phyloP scores from a whole-genome alignment of 1,140 invertebrate genomes.

The Ceratina calcarata region DNA sequence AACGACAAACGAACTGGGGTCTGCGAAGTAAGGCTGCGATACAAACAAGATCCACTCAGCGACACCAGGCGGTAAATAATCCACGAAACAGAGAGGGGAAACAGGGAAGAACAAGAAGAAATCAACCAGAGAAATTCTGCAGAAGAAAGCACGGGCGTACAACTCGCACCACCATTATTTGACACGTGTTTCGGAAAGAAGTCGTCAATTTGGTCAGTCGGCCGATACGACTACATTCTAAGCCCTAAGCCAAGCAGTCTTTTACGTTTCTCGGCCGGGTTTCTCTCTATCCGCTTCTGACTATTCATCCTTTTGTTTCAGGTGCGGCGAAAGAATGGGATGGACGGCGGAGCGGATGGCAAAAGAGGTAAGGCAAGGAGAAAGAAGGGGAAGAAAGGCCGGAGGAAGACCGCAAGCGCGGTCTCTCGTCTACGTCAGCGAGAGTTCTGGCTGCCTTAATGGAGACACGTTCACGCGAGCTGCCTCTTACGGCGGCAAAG shows the following conservation, averaged over 20 bases:
- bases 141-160: too few species aligned
- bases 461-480: constrained; percentile 75
- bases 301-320: neutral
- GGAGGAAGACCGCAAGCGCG: constrained; percentile 52
- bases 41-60: constrained; percentile 77
- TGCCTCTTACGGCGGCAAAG: constrained; percentile 72
- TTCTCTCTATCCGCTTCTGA: neutral
- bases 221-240: too few species aligned
- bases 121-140: too few species aligned
- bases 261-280: too few species aligned
- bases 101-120: too few species aligned
- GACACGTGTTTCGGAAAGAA: too few species aligned
- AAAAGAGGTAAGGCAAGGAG: neutral
- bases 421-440: constrained; percentile 61
- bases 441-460: constrained; percentile 69
- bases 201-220: too few species aligned
- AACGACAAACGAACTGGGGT: constrained; percentile 52
- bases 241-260: too few species aligned
- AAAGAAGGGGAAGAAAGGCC: constrained; percentile 10
- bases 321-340: neutral
- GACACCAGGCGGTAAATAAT: neutral
- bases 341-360: constrained; percentile 2
- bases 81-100: neutral
- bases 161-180: too few species aligned
- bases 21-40: constrained; percentile 72